These are phyloP conservation scores for Schizotus pectinicornis DNA, from an alignment of 2,888 invertebrate species.

Conservation along the genomic window DNA sequence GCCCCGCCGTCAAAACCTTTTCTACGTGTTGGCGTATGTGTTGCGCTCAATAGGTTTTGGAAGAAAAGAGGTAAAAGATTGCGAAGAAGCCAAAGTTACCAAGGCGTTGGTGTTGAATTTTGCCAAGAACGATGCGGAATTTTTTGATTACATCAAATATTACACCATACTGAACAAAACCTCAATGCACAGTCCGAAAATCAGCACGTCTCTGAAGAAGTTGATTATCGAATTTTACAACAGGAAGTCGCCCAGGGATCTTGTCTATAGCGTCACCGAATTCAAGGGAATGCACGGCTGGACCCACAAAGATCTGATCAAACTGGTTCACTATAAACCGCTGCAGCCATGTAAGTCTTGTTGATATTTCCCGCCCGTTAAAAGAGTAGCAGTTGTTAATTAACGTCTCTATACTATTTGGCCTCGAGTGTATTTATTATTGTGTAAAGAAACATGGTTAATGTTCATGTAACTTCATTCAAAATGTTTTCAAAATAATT, in stretches of 20 bases:
- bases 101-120: slow-evolving; percentile 55
- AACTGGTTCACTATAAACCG: slow-evolving; percentile 66
- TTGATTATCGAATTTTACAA: slow-evolving; percentile 71
- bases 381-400: too few species aligned
- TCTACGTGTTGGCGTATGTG: slow-evolving; percentile 42
- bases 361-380: slow-evolving; percentile 1
- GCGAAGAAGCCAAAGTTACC: slow-evolving; percentile 32
- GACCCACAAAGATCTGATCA: slow-evolving; percentile 74
- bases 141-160: slow-evolving; percentile 50
- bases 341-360: slow-evolving; percentile 60
- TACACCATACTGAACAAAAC: slow-evolving; percentile 32
- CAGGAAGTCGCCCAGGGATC: slow-evolving; percentile 64
- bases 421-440: too few species aligned
- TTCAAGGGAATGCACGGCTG: slow-evolving; percentile 70
- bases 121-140: slow-evolving; percentile 65
- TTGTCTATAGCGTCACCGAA: slow-evolving; percentile 69
- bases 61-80: slow-evolving; percentile 8
- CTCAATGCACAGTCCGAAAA: slow-evolving; percentile 22
- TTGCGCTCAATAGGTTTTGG: slow-evolving; percentile 7
- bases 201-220: slow-evolving; percentile 61
- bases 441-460: too few species aligned
- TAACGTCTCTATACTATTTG: too few species aligned
- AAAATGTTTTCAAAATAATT: too few species aligned
- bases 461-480: too few species aligned
- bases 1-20: slow-evolving; percentile 41